Conservation (phyloP, 2,113 vertebrate genomes). For the Gallinago paraguaiae region DNA sequence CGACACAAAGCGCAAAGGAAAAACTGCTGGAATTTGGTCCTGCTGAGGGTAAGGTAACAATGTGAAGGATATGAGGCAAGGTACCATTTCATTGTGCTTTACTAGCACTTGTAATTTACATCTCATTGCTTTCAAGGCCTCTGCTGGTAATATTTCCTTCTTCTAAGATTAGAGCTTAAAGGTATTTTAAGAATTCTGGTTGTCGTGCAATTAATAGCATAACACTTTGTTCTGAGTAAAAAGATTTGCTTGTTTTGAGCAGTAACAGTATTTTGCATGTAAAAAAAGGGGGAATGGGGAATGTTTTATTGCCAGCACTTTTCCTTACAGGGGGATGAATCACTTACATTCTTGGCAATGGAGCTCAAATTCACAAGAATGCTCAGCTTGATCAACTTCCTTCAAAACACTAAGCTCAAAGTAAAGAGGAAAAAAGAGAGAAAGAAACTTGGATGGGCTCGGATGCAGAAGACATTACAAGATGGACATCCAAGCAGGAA, state of each 20-base stretch:
- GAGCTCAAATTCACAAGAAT: slow-evolving; percentile 60
- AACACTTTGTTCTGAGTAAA: slow-evolving; percentile 40
- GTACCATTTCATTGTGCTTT: slow-evolving; percentile 16
- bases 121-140: slow-evolving; percentile 11
- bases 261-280: slow-evolving; percentile 51
- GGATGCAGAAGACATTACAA: slow-evolving; percentile 25
- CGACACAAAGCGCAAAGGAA: neutral
- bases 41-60: slow-evolving; percentile 1
- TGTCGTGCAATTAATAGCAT: slow-evolving; percentile 38
- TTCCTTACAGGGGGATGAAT: slow-evolving; percentile 64
- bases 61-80: slow-evolving; percentile 1
- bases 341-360: slow-evolving; percentile 69
- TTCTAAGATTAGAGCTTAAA: slow-evolving; percentile 44
- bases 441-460: slow-evolving; percentile 17
- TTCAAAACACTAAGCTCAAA: slow-evolving; percentile 57
- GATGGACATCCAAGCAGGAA: slow-evolving; percentile 38
- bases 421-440: neutral
- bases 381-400: slow-evolving; percentile 67
- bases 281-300: slow-evolving; percentile 5
- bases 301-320: slow-evolving; percentile 43
- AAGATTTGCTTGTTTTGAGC: slow-evolving; percentile 53
- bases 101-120: neutral
- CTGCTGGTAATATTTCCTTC: slow-evolving; percentile 25
- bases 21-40: slow-evolving; percentile 2
- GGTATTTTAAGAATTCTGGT: slow-evolving; percentile 60